A percentile compares a stretch with the other conserved stretches of the same genome.
These are phyloP conservation scores for Anabacerthia variegaticeps DNA, from an alignment of 2,797 vertebrate genomes.

Conservation along the genomic window DNA sequence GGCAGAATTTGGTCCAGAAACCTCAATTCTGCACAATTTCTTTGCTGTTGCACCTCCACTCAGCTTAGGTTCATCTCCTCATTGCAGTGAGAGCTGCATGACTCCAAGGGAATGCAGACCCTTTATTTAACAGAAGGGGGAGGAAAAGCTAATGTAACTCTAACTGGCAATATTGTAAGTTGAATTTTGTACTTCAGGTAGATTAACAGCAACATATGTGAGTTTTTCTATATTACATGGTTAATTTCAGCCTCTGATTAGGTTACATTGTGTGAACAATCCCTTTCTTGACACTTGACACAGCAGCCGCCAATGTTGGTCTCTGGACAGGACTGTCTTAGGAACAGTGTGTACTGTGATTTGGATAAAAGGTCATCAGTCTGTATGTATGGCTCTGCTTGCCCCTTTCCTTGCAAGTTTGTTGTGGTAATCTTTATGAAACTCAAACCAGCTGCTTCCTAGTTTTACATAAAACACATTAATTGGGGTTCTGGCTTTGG, in stretches of 20 bases:
- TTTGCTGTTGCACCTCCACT: not conserved
- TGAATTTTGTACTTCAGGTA: not conserved
- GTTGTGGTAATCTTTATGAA: constrained; percentile 52
- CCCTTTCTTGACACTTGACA: constrained; percentile 13
- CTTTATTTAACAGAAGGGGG: not conserved
- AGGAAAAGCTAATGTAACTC: not conserved
- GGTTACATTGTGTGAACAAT: not conserved
- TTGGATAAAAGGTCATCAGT: not conserved
- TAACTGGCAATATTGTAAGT: not conserved
- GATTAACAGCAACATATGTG: not conserved
- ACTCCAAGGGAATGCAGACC: not conserved
- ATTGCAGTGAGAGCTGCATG: not conserved
- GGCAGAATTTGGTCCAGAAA: not conserved
- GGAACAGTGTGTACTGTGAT: constrained; percentile 1
- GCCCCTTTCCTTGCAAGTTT: constrained; percentile 32
- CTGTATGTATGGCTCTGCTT: constrained; percentile 46
- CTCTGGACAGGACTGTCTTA: not conserved
- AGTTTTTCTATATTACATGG: not conserved
- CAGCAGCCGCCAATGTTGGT: constrained; percentile 6
- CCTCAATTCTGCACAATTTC: not conserved
- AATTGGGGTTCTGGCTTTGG: constrained; percentile 1
- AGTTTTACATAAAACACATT: constrained; percentile 34
- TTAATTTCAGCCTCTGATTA: not conserved
- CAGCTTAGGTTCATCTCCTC: not conserved
- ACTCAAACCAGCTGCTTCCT: constrained; percentile 40